A percentile compares a stretch with the other conserved stretches of the same genome.
Evolutionary conservation across 1,140 invertebrate genomes (phyloP).

Genomic region (Apis dorsata): DNA sequence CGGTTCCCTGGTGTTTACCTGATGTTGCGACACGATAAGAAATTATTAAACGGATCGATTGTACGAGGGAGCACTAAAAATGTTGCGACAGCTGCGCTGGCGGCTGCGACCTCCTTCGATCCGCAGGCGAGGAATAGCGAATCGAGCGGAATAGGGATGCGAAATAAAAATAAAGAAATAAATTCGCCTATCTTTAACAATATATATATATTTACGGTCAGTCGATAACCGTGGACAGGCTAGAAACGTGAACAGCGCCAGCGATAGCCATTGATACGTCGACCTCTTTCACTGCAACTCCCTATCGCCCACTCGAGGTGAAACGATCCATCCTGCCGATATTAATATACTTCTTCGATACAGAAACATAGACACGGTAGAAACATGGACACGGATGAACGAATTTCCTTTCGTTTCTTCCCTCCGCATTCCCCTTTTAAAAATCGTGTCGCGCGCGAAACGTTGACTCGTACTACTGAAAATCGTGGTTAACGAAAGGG

Average conservation of each 20-base stretch:
- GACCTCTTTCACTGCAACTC: not conserved
- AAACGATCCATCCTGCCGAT: not conserved
- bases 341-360: not conserved
- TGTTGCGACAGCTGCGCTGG: not conserved
- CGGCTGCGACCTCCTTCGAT: too few species aligned
- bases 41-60: not conserved
- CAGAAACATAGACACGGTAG: too few species aligned
- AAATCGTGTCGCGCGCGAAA: not conserved
- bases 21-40: not conserved
- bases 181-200: not conserved
- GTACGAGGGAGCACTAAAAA: not conserved
- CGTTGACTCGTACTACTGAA: conserved; percentile 32
- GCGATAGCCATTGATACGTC: not conserved
- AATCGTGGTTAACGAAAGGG: not conserved
- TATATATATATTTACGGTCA: not conserved
- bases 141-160: too few species aligned
- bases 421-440: not conserved
- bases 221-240: not conserved
- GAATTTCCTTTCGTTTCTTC: not conserved
- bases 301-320: not conserved
- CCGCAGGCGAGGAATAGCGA: too few species aligned
- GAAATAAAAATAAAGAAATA: not conserved
- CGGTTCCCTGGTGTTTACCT: not conserved
- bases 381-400: not conserved
- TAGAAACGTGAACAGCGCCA: not conserved